These are phyloP conservation scores for Gymnarchus niloticus DNA, from an alignment of 2,113 vertebrate species.

Conservation along the genomic window DNA sequence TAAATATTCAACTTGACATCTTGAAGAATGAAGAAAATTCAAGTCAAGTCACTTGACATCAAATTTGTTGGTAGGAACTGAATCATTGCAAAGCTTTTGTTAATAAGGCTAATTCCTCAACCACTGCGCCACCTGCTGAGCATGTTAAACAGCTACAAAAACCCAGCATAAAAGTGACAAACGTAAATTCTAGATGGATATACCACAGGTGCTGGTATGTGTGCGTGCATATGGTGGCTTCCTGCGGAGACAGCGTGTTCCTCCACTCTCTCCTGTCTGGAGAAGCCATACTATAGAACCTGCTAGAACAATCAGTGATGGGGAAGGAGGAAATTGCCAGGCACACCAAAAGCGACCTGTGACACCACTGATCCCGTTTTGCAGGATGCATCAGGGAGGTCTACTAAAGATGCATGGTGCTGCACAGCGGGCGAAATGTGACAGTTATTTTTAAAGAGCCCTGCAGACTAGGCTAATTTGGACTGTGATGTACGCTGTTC, in stretches of 20 bases:
- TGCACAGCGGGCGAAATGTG: constrained; percentile 26
- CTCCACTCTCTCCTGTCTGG: neutral
- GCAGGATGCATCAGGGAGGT: constrained; percentile 48
- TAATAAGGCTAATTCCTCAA: neutral
- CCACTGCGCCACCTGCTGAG: neutral
- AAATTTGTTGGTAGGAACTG: neutral
- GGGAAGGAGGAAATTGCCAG: constrained; percentile 70
- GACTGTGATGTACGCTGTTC: neutral
- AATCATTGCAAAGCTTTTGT: neutral
- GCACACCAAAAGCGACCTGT: constrained; percentile 64
- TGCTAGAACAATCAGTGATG: constrained; percentile 68
- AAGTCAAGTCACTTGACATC: too few relatives aligned
- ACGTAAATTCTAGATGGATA: neutral
- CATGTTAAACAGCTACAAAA: neutral
- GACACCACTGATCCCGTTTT: constrained; percentile 63
- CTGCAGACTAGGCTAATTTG: neutral
- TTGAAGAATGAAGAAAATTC: too few relatives aligned
- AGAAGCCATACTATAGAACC: constrained; percentile 40
- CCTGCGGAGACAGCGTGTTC: neutral
- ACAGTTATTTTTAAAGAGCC: constrained; percentile 10
- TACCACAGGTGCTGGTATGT: neutral
- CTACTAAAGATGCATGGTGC: constrained; percentile 54
- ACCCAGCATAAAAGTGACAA: neutral
- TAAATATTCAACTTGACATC: neutral
- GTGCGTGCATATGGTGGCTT: neutral